These are phyloP conservation scores for Anabas testudineus DNA, from an alignment of 2,797 vertebrate species.

Conservation along the genomic window DNA sequence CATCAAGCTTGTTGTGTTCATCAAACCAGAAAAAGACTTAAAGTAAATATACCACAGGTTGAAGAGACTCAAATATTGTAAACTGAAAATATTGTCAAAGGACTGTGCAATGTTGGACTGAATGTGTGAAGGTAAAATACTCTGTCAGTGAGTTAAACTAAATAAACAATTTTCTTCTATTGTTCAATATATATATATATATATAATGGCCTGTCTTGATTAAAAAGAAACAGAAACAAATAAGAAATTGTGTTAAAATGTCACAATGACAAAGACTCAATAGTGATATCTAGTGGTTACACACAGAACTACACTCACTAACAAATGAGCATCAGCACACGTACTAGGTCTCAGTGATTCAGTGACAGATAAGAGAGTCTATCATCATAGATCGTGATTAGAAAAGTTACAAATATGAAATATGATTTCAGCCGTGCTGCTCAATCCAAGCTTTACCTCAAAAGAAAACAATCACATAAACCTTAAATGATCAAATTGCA, in stretches of 20 bases:
- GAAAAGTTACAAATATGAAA: not conserved
- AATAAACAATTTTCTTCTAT: no score
- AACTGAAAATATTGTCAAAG: not conserved
- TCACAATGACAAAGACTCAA: conserved; percentile 66
- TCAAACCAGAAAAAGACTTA: conserved; percentile 6
- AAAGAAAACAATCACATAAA: not conserved
- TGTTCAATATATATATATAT: no score
- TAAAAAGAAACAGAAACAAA: not conserved
- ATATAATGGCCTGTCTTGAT: not conserved
- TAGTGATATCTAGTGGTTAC: conserved; percentile 80
- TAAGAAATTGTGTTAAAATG: conserved; percentile 24
- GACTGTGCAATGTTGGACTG: not conserved
- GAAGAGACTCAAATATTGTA: not conserved
- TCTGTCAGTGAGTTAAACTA: not conserved
- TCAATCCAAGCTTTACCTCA: conserved; percentile 7
- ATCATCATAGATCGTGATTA: conserved; percentile 2
- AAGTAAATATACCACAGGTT: conserved; percentile 3
- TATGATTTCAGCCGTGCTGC: conserved; percentile 3
- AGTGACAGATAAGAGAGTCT: not conserved
- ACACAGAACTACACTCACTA: conserved; percentile 53
- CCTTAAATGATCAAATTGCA: conserved; percentile 24
- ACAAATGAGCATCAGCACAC: not conserved
- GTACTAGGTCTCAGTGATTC: not conserved
- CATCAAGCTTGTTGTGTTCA: conserved; percentile 5
- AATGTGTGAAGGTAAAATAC: not conserved